Evolutionary conservation across 1,140 invertebrate genomes (phyloP).

Genomic region (Ostrea edulis): DNA sequence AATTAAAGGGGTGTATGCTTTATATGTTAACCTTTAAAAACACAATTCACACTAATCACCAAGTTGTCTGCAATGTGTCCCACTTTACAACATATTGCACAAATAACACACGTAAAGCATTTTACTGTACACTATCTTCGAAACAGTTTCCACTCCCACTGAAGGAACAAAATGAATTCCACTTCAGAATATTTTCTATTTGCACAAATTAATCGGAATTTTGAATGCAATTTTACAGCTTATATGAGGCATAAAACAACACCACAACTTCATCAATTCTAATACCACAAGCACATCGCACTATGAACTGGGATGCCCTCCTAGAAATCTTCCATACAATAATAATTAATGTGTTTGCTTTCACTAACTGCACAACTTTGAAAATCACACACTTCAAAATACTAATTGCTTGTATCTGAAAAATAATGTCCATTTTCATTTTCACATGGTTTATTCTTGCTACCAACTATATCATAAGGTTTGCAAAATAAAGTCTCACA

Average conservation of each 20-base stretch:
- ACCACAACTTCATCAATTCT: not conserved
- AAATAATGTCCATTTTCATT: conserved; percentile 5
- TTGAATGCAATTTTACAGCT: not conserved
- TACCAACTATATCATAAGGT: conserved; percentile 11
- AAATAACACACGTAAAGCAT: not conserved
- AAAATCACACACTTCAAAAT: not conserved
- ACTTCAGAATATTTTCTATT: not conserved
- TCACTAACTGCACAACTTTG: not conserved
- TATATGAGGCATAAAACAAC: not conserved
- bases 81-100: conserved; percentile 16
- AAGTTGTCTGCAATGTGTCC: not conserved
- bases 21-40: too few species aligned
- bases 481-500: conserved; percentile 16
- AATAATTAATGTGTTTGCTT: not conserved
- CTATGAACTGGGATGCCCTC: not conserved
- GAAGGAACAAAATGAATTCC: conserved; percentile 28
- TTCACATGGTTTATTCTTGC: conserved; percentile 37
- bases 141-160: not conserved
- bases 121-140: not conserved
- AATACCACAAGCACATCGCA: conserved; percentile 21
- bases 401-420: conserved; percentile 13
- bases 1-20: too few species aligned
- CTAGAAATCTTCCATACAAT: conserved; percentile 13
- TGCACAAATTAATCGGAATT: not conserved
- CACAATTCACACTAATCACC: not conserved